Conservation (phyloP, 2,113 vertebrate species). For the Xenus cinereus region DNA sequence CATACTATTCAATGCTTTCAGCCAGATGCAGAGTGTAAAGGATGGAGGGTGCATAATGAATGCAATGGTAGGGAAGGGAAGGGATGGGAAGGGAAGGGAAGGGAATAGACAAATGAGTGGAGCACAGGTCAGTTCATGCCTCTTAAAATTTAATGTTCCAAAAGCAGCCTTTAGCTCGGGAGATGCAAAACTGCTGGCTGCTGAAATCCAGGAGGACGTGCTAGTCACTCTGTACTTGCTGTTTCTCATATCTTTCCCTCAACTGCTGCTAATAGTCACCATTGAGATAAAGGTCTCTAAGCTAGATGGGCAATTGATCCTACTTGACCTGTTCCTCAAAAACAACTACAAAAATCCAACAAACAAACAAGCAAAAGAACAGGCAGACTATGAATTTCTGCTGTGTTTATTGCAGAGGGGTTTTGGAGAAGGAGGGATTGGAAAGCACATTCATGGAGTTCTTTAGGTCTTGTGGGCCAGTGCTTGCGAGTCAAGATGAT, state of each 20-base stretch:
- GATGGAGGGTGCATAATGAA: background rate
- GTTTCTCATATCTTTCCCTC: background rate
- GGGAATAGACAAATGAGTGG: background rate
- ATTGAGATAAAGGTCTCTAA: background rate
- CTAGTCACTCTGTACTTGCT: background rate
- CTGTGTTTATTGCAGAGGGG: background rate
- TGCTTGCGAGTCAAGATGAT: background rate
- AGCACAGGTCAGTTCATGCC: background rate
- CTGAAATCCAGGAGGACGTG: background rate
- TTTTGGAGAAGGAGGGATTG: background rate
- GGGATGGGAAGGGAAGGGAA: background rate
- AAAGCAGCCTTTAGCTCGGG: background rate
- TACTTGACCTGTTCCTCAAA: background rate
- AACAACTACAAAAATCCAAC: background rate
- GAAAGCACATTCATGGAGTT: background rate
- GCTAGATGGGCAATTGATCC: background rate
- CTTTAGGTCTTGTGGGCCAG: background rate
- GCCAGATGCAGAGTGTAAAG: background rate
- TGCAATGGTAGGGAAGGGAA: background rate
- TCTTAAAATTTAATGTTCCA: background rate
- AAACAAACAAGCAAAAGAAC: fast-evolving
- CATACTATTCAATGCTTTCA: background rate
- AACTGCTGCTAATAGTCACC: background rate
- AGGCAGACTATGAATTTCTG: background rate
- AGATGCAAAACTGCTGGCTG: background rate